Evolutionary conservation across 2,888 invertebrate species (phyloP), one percentile per base, ranked within the genome.

Genomic region (Archips xylosteana): DNA sequence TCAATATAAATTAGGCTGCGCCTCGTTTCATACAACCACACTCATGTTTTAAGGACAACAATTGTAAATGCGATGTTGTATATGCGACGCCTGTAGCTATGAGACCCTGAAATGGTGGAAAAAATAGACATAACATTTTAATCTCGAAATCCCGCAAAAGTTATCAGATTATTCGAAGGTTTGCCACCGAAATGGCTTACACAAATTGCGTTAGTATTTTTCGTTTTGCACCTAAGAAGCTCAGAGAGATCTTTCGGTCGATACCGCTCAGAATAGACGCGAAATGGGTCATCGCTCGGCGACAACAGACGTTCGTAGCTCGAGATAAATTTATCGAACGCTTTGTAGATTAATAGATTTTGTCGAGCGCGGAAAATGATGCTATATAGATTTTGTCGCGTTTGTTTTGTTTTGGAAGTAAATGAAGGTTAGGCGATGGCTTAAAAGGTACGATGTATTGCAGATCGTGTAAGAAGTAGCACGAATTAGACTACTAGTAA

Each of bases 281-380:
- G 42, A 75, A 75, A 71, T 75, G 65, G 75, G 75, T 75, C 75
- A 73, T 70, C 69, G 75, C 60, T 60, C 75, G 70, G 60, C 64
- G 75, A 69, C 75, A 59, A 71, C 69, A 68, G 69, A 61, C 68
- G 59, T 23, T 42, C 49, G 60, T 36, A 49, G 69, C 60, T 74
- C 39, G 69, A 60, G 74, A 74, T 70, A 70, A 74, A 74, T 69
- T 74, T 63, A 73, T 73, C 74, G 73, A 47, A 9, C 49, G 63
- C 42, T 36, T 54, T 64, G 49, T 63, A 39, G 42, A 70, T 69
- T 69, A 65, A 74, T 64, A 69, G 47, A 68, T 68, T 68, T 63
- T 69, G 73, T 69, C 64, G 57, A 15, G 60, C 59, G 54, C 49
- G 59, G 42, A 54, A 45, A 69, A 47, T 59, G 69, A 63, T 59